Conservation (phyloP, 2,797 vertebrate genomes). For the Synaphobranchus kaupii region DNA sequence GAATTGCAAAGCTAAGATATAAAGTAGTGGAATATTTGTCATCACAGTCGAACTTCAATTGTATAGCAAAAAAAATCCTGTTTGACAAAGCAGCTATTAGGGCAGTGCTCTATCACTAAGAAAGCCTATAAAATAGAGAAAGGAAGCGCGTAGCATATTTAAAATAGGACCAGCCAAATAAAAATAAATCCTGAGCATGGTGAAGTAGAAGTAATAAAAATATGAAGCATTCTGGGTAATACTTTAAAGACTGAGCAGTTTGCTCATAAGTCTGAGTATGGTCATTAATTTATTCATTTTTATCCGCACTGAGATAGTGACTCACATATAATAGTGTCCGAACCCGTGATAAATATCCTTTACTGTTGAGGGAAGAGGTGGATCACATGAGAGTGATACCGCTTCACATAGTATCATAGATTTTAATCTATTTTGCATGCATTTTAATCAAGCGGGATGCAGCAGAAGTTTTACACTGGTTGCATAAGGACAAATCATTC, state of each 20-base stretch:
- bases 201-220: not conserved
- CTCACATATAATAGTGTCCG: not conserved
- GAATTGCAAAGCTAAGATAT: not conserved
- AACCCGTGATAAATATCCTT: slow-evolving; percentile 57
- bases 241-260: not conserved
- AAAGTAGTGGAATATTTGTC: not conserved
- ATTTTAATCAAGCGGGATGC: slow-evolving; percentile 37
- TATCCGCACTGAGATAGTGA: not conserved
- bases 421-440: slow-evolving; percentile 26
- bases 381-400: slow-evolving; percentile 55
- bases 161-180: not conserved
- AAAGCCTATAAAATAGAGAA: not conserved
- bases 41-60: not conserved
- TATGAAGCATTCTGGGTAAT: not conserved
- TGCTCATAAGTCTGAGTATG: not conserved
- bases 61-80: not conserved
- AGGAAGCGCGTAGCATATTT: not conserved
- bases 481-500: not conserved
- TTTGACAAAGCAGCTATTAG: not conserved
- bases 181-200: not conserved
- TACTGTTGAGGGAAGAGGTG: slow-evolving; percentile 54
- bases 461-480: not conserved
- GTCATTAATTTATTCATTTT: not conserved
- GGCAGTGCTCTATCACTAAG: not conserved
- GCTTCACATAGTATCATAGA: slow-evolving; percentile 52